Evolutionary conservation across 2,113 vertebrate genomes (phyloP).

Genomic region (Sinocyclocheilus maitianheensis): DNA sequence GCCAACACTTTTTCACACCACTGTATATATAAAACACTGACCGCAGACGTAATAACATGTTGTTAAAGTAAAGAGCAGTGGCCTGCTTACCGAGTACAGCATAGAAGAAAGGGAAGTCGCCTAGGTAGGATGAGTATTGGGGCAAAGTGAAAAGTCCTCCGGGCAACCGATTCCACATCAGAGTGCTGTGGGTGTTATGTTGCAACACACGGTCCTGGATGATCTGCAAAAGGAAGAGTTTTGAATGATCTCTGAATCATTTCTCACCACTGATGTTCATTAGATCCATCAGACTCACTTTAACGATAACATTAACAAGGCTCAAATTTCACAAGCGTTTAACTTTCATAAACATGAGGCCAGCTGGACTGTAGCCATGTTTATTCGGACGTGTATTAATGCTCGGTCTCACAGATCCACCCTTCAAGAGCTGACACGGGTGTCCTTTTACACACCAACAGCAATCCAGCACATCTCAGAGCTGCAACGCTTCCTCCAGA

Average conservation of each 20-base stretch:
- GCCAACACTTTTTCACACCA: too few species aligned
- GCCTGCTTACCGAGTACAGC: slow-evolving; percentile 85
- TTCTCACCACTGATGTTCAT: background rate
- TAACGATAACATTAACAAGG: background rate
- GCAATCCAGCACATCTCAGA: background rate
- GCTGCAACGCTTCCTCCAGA: slow-evolving; percentile 17
- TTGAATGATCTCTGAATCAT: too few species aligned
- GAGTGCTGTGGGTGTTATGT: slow-evolving; percentile 89
- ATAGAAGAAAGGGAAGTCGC: slow-evolving; percentile 98
- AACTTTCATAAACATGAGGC: background rate
- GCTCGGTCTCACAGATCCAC: slow-evolving; percentile 1
- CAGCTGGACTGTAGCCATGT: background rate
- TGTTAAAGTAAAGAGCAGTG: too few species aligned
- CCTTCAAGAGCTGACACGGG: background rate
- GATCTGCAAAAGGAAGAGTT: slow-evolving; percentile 77
- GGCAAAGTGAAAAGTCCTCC: slow-evolving; percentile 94
- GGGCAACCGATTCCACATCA: slow-evolving; percentile 98
- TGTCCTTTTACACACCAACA: slow-evolving; percentile 39
- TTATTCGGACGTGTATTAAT: slow-evolving; percentile 18
- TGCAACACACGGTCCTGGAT: slow-evolving; percentile 97
- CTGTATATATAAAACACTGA: slow-evolving; percentile 28
- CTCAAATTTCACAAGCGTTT: background rate
- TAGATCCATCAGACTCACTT: background rate
- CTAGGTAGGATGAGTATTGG: slow-evolving; percentile 94
- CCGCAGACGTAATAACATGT: too few species aligned